A percentile compares a stretch with the other conserved stretches of the same genome.
Evolutionary conservation across 2,888 invertebrate genomes (phyloP).

Genomic region (Trileptium ribeirensis): DNA sequence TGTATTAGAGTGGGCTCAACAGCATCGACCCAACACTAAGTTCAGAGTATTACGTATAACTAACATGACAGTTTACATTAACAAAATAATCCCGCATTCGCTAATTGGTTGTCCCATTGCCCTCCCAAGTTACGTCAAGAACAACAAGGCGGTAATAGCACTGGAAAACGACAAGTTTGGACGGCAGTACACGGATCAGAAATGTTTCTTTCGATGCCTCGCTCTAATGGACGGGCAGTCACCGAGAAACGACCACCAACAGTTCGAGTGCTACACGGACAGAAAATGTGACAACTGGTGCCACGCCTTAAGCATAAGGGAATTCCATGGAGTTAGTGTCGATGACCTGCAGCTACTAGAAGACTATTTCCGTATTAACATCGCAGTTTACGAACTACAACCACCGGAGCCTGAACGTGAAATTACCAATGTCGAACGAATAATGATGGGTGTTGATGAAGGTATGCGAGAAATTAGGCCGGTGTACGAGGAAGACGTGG

Average conservation of each 20-base stretch:
- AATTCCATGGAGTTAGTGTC: background rate
- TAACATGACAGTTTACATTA: conserved; percentile 1
- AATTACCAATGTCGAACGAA: too few relatives aligned
- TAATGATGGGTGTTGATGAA: too few relatives aligned
- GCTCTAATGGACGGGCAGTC: background rate
- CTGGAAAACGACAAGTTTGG: background rate
- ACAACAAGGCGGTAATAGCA: background rate
- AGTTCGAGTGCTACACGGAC: background rate
- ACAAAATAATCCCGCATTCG: background rate
- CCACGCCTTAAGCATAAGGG: background rate
- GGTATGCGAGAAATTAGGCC: too few relatives aligned
- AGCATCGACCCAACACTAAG: background rate
- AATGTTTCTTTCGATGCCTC: background rate
- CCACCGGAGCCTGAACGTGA: too few relatives aligned
- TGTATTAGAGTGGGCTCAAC: background rate
- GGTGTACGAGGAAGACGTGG: too few relatives aligned
- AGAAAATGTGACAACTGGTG: background rate
- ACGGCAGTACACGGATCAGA: background rate
- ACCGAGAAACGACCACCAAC: too few relatives aligned
- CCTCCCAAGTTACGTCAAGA: background rate
- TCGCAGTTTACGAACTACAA: background rate
- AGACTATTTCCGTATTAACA: background rate
- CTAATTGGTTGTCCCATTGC: background rate
- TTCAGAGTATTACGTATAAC: background rate
- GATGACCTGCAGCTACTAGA: background rate